Percentiles rank a stretch among this genome's conserved stretches.
Conservation (phyloP, 2,888 invertebrate species). For the Pristionchus exspectatus region DNA sequence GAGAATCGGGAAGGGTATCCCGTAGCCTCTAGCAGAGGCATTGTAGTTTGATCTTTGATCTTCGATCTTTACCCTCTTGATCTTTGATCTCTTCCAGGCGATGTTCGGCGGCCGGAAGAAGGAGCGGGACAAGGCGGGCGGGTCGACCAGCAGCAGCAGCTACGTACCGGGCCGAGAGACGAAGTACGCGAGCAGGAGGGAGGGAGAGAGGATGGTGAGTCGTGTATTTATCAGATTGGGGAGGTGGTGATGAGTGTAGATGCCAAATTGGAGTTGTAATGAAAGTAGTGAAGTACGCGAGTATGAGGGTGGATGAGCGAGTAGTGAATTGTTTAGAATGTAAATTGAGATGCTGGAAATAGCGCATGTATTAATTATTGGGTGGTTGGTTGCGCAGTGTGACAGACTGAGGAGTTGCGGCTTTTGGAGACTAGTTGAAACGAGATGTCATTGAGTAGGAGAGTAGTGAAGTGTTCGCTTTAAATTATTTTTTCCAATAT, state of each 20-base stretch:
- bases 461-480: too few relatives aligned
- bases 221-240: background rate
- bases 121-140: conserved; percentile 40
- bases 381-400: too few relatives aligned
- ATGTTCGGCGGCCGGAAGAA: conserved; percentile 48
- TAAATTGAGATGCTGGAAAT: too few relatives aligned
- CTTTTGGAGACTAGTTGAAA: too few relatives aligned
- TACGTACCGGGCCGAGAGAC: conserved; percentile 32
- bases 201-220: conserved; percentile 12
- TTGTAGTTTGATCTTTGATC: conserved; percentile 27
- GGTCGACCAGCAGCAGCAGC: background rate
- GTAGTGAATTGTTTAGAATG: too few relatives aligned
- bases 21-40: background rate
- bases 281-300: background rate
- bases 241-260: too few relatives aligned
- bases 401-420: too few relatives aligned
- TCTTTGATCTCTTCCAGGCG: conserved; percentile 10
- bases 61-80: background rate
- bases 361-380: too few relatives aligned
- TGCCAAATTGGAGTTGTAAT: background rate
- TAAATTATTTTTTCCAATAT: too few relatives aligned
- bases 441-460: too few relatives aligned
- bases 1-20: too few relatives aligned
- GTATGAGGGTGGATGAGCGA: too few relatives aligned
- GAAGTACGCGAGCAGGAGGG: conserved; percentile 30